Percentiles rank a stretch among this genome's conserved stretches.
Conservation (phyloP, 2,113 vertebrate species). For the Sinocyclocheilus rhinocerous region DNA sequence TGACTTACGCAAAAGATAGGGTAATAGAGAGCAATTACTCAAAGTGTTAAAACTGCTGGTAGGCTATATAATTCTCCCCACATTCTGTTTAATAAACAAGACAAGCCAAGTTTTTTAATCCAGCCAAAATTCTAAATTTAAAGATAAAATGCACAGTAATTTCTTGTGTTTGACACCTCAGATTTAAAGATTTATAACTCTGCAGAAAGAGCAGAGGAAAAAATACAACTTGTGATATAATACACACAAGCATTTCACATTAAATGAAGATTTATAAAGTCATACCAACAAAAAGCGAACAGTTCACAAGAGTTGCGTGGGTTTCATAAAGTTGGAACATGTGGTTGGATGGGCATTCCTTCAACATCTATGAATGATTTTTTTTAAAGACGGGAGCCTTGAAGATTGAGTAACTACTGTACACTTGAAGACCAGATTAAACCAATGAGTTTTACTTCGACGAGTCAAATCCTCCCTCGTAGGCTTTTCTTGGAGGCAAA, state of each 20-base stretch:
- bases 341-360: constrained; percentile 62
- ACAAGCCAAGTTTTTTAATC: constrained; percentile 42
- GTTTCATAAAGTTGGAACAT: constrained; percentile 66
- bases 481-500: constrained; percentile 62
- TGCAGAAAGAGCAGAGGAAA: constrained; percentile 56
- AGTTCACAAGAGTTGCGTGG: constrained; percentile 55
- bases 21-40: constrained; percentile 60
- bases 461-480: constrained; percentile 57
- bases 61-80: constrained; percentile 58
- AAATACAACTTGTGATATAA: constrained; percentile 54
- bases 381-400: constrained; percentile 61
- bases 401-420: constrained; percentile 57
- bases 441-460: constrained; percentile 57
- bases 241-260: constrained; percentile 11
- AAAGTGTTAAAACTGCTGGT: constrained; percentile 63
- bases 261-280: constrained; percentile 29
- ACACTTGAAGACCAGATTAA: constrained; percentile 49
- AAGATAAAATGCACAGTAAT: constrained; percentile 65
- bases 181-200: constrained; percentile 64
- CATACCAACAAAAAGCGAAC: constrained; percentile 14
- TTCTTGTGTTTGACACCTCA: constrained; percentile 63
- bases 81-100: constrained; percentile 46
- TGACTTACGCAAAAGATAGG: constrained; percentile 12
- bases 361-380: constrained; percentile 61
- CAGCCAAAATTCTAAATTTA: constrained; percentile 61